These are phyloP conservation scores for Dynastes hyllus DNA, from an alignment of 2,888 invertebrate species.

Conservation along the genomic window DNA sequence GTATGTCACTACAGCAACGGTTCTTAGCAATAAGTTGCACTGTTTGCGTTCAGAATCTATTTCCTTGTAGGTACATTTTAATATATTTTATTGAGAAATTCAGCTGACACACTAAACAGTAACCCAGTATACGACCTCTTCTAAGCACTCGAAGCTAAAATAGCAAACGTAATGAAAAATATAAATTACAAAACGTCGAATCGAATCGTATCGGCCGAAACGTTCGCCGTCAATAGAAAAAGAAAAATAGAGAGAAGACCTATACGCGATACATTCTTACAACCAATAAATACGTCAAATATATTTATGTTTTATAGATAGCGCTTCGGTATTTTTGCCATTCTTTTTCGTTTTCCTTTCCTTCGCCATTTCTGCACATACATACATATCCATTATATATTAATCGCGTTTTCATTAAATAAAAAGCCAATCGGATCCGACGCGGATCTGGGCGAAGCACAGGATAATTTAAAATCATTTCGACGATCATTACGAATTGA, in stretches of 20 bases:
- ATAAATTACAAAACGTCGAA: slow-evolving; percentile 32
- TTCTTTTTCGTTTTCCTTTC: background rate
- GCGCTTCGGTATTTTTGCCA: background rate
- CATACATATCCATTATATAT: background rate
- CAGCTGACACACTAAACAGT: too few species aligned
- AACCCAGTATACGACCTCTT: too few species aligned
- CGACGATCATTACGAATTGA: slow-evolving; percentile 15
- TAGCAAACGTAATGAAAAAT: slow-evolving; percentile 29
- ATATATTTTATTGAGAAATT: too few species aligned
- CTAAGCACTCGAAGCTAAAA: background rate
- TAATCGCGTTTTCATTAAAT: slow-evolving; percentile 29
- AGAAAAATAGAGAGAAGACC: background rate
- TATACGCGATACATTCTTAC: background rate
- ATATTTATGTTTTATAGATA: slow-evolving; percentile 43
- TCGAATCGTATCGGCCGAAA: background rate
- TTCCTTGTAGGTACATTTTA: background rate
- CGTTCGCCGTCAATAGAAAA: background rate
- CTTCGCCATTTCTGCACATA: background rate
- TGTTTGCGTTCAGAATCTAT: too few species aligned
- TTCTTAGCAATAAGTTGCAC: too few species aligned
- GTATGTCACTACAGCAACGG: too few species aligned
- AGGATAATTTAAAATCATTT: slow-evolving; percentile 26
- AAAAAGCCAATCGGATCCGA: slow-evolving; percentile 24
- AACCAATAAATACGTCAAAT: slow-evolving; percentile 43
- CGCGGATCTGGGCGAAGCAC: background rate